Conservation (phyloP, 1,140 invertebrate species). For the Drosophila ananassae region DNA sequence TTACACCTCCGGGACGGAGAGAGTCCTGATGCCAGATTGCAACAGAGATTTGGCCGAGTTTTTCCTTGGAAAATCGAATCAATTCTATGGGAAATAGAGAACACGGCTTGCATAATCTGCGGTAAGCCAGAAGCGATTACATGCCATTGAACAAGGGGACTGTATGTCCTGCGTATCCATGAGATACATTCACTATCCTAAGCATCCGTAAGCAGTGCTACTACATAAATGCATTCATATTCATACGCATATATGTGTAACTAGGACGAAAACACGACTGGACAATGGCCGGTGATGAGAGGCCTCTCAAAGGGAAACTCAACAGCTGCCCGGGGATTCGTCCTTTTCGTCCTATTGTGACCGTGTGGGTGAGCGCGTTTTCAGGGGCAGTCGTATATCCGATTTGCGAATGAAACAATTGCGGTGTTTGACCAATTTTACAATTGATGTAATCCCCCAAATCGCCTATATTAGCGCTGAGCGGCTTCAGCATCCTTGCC, state of each 20-base stretch:
- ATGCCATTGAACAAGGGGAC: conserved; percentile 56
- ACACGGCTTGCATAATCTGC: conserved; percentile 70
- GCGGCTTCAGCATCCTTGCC: conserved; percentile 46
- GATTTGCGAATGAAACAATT: conserved; percentile 83
- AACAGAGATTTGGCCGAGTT: conserved; percentile 34
- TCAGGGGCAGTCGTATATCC: conserved; percentile 75
- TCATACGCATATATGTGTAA: conserved; percentile 43
- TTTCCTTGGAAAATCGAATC: conserved; percentile 46
- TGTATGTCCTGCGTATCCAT: conserved; percentile 32
- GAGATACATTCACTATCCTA: conserved; percentile 43
- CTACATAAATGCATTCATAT: conserved; percentile 6
- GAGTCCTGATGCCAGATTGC: conserved; percentile 39
- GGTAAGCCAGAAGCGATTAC: conserved; percentile 69
- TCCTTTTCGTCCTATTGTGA: conserved; percentile 5
- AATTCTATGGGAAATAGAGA: conserved; percentile 38
- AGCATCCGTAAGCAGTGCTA: conserved; percentile 3
- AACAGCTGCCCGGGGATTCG: conserved; percentile 59
- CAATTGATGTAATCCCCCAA: conserved; percentile 77
- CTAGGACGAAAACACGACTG: conserved; percentile 46
- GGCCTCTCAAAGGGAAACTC: conserved; percentile 59
- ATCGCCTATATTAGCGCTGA: conserved; percentile 77
- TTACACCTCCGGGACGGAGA: conserved; percentile 47
- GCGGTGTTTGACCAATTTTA: conserved; percentile 81
- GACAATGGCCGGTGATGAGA: conserved; percentile 53
- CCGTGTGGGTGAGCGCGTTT: conserved; percentile 32